phyloP scores from a whole-genome alignment of 1,140 invertebrate genomes.

The Propsilocerus akamusi region DNA sequence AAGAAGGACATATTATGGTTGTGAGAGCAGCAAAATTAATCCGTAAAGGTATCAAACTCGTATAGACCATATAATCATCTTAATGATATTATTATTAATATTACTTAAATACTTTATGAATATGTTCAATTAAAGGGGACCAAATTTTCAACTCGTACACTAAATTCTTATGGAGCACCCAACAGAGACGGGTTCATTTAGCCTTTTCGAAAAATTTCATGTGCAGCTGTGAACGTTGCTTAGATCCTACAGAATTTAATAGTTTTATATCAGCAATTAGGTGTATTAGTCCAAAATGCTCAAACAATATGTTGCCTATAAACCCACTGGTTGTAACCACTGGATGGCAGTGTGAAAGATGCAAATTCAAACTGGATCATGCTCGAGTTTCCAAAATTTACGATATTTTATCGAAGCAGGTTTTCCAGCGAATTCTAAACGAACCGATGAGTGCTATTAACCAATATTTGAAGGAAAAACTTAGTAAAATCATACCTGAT shows the following conservation, averaged over 20 bases:
- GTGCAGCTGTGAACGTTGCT: constrained; percentile 44
- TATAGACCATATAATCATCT: too few relatives aligned
- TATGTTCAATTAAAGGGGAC: too few relatives aligned
- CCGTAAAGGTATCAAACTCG: too few relatives aligned
- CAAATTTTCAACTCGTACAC: constrained; percentile 50
- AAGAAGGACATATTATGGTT: constrained; percentile 30
- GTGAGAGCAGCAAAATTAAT: constrained; percentile 38
- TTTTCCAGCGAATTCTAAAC: neutral
- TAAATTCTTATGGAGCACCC: constrained; percentile 44
- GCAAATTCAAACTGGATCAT: constrained; percentile 10
- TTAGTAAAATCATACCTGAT: constrained; percentile 26
- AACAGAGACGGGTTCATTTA: constrained; percentile 36
- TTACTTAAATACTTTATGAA: too few relatives aligned
- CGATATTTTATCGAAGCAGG: neutral
- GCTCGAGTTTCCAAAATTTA: neutral
- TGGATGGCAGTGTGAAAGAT: constrained; percentile 29
- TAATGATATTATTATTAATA: too few relatives aligned
- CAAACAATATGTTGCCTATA: constrained; percentile 24
- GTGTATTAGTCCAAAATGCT: constrained; percentile 27
- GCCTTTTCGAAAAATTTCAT: constrained; percentile 45
- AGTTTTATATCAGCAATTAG: constrained; percentile 28
- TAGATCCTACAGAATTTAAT: constrained; percentile 36
- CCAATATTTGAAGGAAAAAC: constrained; percentile 25
- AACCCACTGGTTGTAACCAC: constrained; percentile 23
- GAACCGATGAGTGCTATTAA: constrained; percentile 15